These are phyloP conservation scores for Rhynchophorus ferrugineus DNA, from an alignment of 1,140 invertebrate species.

Conservation along the genomic window DNA sequence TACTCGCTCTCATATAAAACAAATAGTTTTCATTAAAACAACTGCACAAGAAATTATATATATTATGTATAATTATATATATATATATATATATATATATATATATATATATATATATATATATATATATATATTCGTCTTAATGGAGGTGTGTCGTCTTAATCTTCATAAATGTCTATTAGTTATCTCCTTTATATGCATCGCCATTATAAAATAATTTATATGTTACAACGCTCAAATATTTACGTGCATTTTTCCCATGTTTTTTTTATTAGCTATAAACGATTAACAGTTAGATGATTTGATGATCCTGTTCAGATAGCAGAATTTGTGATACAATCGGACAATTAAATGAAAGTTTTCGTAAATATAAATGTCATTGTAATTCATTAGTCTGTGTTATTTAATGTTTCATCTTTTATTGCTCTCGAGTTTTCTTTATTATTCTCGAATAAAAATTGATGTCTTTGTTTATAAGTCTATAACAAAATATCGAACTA, in stretches of 20 bases:
- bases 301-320: background rate
- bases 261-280: background rate
- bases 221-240: background rate
- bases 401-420: background rate
- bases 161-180: slow-evolving; percentile 9
- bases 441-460: too few relatives aligned
- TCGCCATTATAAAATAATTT: background rate
- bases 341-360: background rate
- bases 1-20: too few relatives aligned
- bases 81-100: too few relatives aligned
- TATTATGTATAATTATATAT: too few relatives aligned
- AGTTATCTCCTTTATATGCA: background rate
- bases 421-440: background rate
- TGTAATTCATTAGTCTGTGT: background rate
- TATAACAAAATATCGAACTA: too few relatives aligned
- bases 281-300: background rate
- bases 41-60: too few relatives aligned
- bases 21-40: too few relatives aligned
- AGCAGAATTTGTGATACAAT: background rate
- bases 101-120: too few relatives aligned
- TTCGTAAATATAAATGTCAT: background rate
- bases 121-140: too few relatives aligned
- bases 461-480: too few relatives aligned
- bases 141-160: slow-evolving; percentile 5
- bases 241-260: background rate